Base-by-base conservation (phyloP, 2,113 vertebrate species). In the Lipotes vexillifer region DNA sequence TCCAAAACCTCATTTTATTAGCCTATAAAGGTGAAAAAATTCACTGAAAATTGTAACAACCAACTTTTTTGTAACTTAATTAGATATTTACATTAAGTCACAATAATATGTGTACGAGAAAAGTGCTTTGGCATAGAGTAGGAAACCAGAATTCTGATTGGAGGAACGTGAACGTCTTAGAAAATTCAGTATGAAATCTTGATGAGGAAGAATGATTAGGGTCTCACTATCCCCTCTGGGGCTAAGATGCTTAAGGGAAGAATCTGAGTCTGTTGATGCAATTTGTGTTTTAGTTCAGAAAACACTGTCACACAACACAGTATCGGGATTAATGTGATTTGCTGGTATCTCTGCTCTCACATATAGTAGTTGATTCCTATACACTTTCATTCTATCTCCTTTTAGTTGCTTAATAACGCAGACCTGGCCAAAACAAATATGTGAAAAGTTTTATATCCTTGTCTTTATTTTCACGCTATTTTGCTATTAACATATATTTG, bases 401-500 rank as follows among this genome's bases (percentile, higher is more conserved):
- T 88, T 46, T 2, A n/a, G 33, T 66, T 85, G 89, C 71, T 96
- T 96, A 92, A 68, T 82, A 36, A 41, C 2, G 31, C 20, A 72
- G 38, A 8, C 65, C 36, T 85, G 33, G 27, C 15, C 23, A 75
- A 90, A 77, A 82, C 4, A 77, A 84, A n/a, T 41, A 38, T 5
- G 6, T 20, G 9, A n/a, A 69, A 94, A 63, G 5, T 2, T 80
- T 85, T 82, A 65, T 69, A 78, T 88, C 8, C 6, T 13, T 94
- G 4, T 66, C 29, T 71, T 96, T 90, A 96, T 94, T 72, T 93
- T 83, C 20, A 68, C 41, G 31, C 44, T 82, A 21, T 20, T 90
- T 85, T 91, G 7, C 5, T 25, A 0, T 90, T 93, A 80, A 41
- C 20, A 38, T 25, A n/a, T 74, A 41, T 72, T 88, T 93, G 41